Base-by-base conservation (phyloP, 2,797 vertebrate species). In the Catharus ustulatus region DNA sequence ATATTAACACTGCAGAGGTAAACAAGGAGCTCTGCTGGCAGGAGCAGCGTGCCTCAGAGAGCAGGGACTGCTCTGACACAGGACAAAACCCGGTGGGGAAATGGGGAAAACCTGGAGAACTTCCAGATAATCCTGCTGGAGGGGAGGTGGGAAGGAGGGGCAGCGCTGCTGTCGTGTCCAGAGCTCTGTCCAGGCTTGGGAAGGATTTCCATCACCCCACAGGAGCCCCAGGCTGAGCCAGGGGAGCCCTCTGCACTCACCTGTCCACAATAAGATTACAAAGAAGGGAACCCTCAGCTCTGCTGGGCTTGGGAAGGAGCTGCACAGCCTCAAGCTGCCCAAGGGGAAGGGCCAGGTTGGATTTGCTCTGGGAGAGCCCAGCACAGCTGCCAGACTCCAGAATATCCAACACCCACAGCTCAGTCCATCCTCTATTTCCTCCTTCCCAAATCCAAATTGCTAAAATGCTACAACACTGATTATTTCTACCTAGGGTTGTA, bases 21-120 rank as follows among this genome's bases (percentile, higher is more conserved):
- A 96, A 95, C 93, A 84, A 82, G 88, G 85, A 71, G 64, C 77
- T 86, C n/a, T 66, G 83, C 90, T 54, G 55, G 91, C 30, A 3
- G 82, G 66, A 91, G 54, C 89, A 51, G 82, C 18, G 7, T 9
- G 54, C 74, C 8, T 8, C 11, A 71, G 58, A 4, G 45, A 81
- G 79, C 0, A 48, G 54, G 2, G 18, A 7, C 42, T 66, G 63
- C 74, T 90, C 76, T 43, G 24, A 45, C 58, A 45, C 36, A 57
- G 40, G 12, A 51, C 24, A 51, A 54, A 89, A 78, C 10, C 84
- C 73, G 32, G 6, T 4, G n/a, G 17, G 32, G 14, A 87, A 76
- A 69, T 0, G 0, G 43, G 63, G 8, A 72, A 89, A 78, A 51
- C 1, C 15, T 17, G 30, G 54, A 24, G 49, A 88, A 32, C 4